Percentiles rank a stretch among this genome's conserved stretches.
phyloP scores from a whole-genome alignment of 2,888 invertebrate species.

The Epinotia brunnichana region DNA sequence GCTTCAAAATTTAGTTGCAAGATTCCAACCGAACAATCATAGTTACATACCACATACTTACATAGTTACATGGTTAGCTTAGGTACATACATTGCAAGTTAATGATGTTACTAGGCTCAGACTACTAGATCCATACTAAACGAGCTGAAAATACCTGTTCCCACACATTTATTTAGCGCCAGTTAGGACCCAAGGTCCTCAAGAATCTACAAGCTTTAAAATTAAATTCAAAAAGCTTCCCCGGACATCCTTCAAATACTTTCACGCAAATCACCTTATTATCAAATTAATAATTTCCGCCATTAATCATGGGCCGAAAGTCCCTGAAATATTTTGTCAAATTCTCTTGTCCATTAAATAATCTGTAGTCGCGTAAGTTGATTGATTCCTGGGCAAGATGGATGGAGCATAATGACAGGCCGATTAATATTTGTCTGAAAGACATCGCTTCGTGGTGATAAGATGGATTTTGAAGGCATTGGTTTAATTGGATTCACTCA shows the following conservation, averaged over 20 bases:
- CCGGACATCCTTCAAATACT: slow-evolving; percentile 16
- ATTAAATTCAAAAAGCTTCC: background rate
- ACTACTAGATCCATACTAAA: too few species aligned
- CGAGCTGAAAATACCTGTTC: too few species aligned
- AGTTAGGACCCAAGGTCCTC: too few species aligned
- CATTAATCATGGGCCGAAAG: slow-evolving; percentile 56
- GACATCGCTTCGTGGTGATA: slow-evolving; percentile 8
- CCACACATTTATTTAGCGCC: too few species aligned
- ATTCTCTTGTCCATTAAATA: slow-evolving; percentile 55
- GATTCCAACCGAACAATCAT: too few species aligned
- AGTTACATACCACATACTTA: too few species aligned
- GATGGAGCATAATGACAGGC: slow-evolving; percentile 44
- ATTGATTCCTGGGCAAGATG: slow-evolving; percentile 53
- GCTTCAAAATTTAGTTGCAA: too few species aligned
- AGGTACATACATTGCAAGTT: too few species aligned
- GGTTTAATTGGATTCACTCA: too few species aligned
- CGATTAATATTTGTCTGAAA: slow-evolving; percentile 30
- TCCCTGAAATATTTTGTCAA: slow-evolving; percentile 51
- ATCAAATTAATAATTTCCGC: slow-evolving; percentile 37
- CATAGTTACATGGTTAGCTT: too few species aligned
- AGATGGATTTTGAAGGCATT: background rate
- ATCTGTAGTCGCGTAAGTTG: slow-evolving; percentile 53
- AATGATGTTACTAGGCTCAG: too few species aligned
- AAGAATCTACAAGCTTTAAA: slow-evolving; percentile 2
- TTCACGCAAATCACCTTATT: slow-evolving; percentile 22